phyloP scores from a whole-genome alignment of 2,113 vertebrate species.

The Mormyrus iriodes region DNA sequence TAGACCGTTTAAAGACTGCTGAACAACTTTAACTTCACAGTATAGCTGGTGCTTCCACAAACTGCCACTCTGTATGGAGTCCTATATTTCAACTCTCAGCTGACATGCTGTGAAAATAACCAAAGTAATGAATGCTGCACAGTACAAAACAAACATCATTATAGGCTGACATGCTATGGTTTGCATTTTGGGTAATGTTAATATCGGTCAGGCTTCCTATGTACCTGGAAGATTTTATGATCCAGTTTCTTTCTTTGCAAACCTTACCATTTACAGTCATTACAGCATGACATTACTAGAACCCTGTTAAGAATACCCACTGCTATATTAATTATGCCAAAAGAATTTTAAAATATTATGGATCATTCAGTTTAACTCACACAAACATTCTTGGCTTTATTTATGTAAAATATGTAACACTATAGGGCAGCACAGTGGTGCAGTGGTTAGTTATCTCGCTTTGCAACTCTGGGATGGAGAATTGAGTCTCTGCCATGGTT shows the following conservation, averaged over 20 bases:
- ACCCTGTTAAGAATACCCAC: neutral
- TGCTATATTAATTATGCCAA: neutral
- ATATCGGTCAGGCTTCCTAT: conserved; percentile 3
- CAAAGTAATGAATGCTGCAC: neutral
- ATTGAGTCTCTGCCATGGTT: no score
- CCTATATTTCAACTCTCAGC: neutral
- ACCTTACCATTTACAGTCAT: conserved; percentile 18
- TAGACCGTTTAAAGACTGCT: neutral
- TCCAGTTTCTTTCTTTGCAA: neutral
- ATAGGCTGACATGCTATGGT: neutral
- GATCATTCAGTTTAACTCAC: neutral
- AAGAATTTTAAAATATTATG: neutral
- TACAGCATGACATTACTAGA: neutral
- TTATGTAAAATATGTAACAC: neutral
- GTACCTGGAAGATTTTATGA: neutral
- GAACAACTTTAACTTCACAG: neutral
- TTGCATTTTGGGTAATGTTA: conserved; percentile 14
- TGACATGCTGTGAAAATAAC: neutral
- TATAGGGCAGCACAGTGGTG: no score
- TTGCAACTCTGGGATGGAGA: no score
- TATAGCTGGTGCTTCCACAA: neutral
- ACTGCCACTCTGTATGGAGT: neutral
- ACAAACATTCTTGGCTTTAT: neutral
- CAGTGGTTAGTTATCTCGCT: no score
- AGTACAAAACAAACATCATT: conserved; percentile 8